Conservation (phyloP, 1,140 invertebrate genomes). For the Patella vulgata region DNA sequence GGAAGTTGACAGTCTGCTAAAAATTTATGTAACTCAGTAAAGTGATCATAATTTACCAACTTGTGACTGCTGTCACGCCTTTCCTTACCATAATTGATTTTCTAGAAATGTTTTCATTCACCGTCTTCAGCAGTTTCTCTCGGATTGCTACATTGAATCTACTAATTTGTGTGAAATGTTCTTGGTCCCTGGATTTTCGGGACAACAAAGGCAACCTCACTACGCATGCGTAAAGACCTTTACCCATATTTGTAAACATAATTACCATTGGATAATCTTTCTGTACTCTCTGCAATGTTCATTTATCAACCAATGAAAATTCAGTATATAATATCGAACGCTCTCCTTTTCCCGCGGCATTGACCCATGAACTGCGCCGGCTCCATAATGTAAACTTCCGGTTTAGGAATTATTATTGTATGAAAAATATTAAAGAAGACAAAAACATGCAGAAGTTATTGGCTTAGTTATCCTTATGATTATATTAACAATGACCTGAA, state of each 20-base stretch:
- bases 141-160: too few species aligned
- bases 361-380: background rate
- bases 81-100: background rate
- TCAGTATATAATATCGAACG: too few species aligned
- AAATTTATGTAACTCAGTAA: background rate
- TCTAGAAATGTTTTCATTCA: background rate
- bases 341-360: conserved; percentile 3
- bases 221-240: conserved; percentile 35
- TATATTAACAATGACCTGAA: background rate
- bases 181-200: conserved; percentile 44
- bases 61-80: background rate
- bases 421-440: conserved; percentile 1
- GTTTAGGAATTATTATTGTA: background rate
- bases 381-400: background rate
- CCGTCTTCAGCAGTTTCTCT: background rate
- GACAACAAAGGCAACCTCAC: conserved; percentile 33
- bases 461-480: background rate
- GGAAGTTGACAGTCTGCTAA: background rate
- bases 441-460: too few species aligned
- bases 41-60: too few species aligned
- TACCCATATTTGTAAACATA: conserved; percentile 8
- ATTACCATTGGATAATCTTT: conserved; percentile 35
- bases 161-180: background rate
- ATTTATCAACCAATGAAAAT: too few species aligned
- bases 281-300: background rate